Percentiles rank a stretch among this genome's conserved stretches.
Evolutionary conservation across 2,888 invertebrate genomes (phyloP).

Genomic region (Ophion costatus): DNA sequence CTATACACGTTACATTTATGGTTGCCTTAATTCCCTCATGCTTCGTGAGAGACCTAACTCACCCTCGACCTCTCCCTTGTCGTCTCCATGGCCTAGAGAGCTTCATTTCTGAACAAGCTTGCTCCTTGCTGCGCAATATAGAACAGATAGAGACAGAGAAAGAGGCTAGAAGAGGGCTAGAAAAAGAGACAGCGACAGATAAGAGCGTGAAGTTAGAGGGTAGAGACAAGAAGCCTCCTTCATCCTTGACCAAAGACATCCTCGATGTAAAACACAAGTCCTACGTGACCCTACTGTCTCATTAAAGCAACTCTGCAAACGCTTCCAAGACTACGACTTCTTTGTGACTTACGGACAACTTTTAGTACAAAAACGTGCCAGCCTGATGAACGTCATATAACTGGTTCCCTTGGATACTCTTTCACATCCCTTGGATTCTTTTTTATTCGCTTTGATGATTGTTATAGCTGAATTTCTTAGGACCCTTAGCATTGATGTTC

Average conservation of each 20-base stretch:
- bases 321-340: constrained; percentile 24
- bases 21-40: constrained; percentile 71
- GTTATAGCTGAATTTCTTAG: neutral
- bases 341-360: constrained; percentile 66
- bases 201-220: neutral
- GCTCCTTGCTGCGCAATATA: neutral
- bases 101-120: constrained; percentile 15
- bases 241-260: constrained; percentile 58
- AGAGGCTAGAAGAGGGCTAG: neutral
- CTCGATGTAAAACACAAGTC: constrained; percentile 72
- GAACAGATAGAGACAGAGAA: neutral
- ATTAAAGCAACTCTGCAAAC: constrained; percentile 67
- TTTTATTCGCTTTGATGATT: neutral
- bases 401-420: too few species aligned
- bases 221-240: constrained; percentile 49
- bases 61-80: constrained; percentile 24
- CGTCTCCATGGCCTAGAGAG: neutral
- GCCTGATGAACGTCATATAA: constrained; percentile 39
- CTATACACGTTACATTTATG: constrained; percentile 72
- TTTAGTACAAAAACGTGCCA: constrained; percentile 64
- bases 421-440: neutral
- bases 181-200: neutral
- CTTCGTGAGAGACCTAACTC: constrained; percentile 13
- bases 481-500: neutral
- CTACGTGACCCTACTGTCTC: constrained; percentile 75